A percentile compares a stretch with the other conserved stretches of the same genome.
Conservation (phyloP, 1,140 invertebrate species). For the Sarcophaga bullata region DNA sequence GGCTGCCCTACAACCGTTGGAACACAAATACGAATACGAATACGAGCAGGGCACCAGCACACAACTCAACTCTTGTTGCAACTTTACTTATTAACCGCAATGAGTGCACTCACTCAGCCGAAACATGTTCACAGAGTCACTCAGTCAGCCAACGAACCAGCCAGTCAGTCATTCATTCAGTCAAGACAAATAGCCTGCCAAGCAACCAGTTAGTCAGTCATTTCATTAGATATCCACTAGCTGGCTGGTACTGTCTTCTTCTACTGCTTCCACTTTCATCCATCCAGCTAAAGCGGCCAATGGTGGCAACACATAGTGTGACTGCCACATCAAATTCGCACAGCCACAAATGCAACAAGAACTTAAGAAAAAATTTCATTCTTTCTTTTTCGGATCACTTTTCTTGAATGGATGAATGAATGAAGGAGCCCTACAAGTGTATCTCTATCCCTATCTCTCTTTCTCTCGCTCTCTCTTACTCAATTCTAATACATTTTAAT, state of each 20-base stretch:
- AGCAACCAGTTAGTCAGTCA: not conserved
- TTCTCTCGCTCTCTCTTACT: not conserved
- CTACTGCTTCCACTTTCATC: too few species aligned
- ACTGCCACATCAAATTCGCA: not conserved
- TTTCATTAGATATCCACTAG: not conserved
- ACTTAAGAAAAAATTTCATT: constrained; percentile 38
- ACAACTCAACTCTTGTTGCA: not conserved
- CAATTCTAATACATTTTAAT: too few species aligned
- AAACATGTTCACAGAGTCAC: constrained; percentile 35
- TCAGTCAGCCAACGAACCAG: not conserved
- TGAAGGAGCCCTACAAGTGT: constrained; percentile 37
- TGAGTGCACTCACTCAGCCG: constrained; percentile 36
- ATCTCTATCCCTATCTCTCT: not conserved
- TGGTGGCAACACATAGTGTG: not conserved
- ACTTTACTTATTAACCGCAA: constrained; percentile 32
- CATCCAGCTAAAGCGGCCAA: not conserved
- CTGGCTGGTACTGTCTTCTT: not conserved
- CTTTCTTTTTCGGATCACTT: constrained; percentile 63
- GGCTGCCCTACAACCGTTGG: not conserved
- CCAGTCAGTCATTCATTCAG: too few species aligned
- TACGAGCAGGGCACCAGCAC: too few species aligned
- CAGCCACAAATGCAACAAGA: not conserved
- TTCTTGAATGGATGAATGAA: constrained; percentile 50
- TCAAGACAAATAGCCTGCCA: too few species aligned
- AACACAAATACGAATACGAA: not conserved